Evolutionary conservation across 2,888 invertebrate genomes (phyloP).

Genomic region (Orthosia cruda): DNA sequence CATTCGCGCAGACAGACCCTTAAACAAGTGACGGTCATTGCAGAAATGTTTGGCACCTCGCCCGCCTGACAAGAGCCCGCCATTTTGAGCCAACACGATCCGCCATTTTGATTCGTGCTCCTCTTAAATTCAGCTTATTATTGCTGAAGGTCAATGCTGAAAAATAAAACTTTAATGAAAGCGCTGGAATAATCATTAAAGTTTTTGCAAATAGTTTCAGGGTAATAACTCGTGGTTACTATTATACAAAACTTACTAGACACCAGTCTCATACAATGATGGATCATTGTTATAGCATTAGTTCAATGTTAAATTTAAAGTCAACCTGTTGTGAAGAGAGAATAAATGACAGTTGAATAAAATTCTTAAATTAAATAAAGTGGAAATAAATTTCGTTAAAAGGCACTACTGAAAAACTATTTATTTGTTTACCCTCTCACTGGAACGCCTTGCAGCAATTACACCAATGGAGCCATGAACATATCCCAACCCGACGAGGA

Average conservation of each 20-base stretch:
- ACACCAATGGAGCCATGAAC: too few species aligned
- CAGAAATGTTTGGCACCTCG: slow-evolving; percentile 55
- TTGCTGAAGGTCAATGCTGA: slow-evolving; percentile 13
- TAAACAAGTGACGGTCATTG: slow-evolving; percentile 54
- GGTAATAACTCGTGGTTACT: too few species aligned
- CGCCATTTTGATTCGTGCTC: slow-evolving; percentile 22
- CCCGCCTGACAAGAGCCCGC: slow-evolving; percentile 47
- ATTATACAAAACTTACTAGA: too few species aligned
- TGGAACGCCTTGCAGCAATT: too few species aligned
- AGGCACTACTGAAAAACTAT: too few species aligned
- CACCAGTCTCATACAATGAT: not conserved
- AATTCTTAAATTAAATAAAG: not conserved
- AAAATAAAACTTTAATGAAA: slow-evolving; percentile 4
- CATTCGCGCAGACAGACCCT: slow-evolving; percentile 44
- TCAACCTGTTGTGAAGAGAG: too few species aligned
- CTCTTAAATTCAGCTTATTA: slow-evolving; percentile 38
- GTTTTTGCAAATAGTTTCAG: too few species aligned
- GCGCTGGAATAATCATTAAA: not conserved
- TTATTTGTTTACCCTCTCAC: too few species aligned
- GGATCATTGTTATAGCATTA: not conserved
- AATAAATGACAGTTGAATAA: not conserved
- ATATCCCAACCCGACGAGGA: too few species aligned
- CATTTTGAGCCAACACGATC: slow-evolving; percentile 44
- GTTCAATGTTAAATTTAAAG: too few species aligned
- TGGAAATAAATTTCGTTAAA: too few species aligned